Percentiles rank a stretch among this genome's conserved stretches.
Conservation (phyloP, 1,140 invertebrate genomes). For the Magallana gigas region DNA sequence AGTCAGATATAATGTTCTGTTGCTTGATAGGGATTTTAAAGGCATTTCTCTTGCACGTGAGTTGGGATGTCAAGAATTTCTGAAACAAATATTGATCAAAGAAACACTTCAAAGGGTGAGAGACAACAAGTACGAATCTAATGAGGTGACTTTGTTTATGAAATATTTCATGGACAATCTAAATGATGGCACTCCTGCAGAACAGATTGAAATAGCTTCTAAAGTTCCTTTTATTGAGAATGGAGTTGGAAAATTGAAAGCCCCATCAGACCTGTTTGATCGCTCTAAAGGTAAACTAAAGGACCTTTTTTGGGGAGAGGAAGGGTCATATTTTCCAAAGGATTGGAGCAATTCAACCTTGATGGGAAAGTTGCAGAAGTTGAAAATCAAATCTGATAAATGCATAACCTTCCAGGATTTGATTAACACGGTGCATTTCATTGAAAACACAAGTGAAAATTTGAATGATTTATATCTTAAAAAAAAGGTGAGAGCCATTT, state of each 20-base stretch:
- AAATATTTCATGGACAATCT: not conserved
- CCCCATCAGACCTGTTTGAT: constrained; percentile 39
- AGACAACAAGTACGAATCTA: not conserved
- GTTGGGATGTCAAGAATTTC: not conserved
- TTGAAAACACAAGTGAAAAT: not conserved
- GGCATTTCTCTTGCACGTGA: not conserved
- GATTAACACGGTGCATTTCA: not conserved
- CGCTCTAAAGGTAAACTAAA: not conserved
- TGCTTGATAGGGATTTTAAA: not conserved
- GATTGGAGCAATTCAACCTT: not conserved
- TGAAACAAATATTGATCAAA: not conserved
- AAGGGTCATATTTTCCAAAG: constrained; percentile 22
- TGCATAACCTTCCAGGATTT: not conserved
- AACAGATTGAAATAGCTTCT: not conserved
- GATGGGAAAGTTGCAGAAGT: not conserved
- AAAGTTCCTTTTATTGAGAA: not conserved
- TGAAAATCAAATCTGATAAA: not conserved
- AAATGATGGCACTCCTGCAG: not conserved
- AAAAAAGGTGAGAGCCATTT: not conserved
- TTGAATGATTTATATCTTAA: not conserved
- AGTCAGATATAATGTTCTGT: not conserved
- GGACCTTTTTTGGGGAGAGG: constrained; percentile 16
- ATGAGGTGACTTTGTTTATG: not conserved
- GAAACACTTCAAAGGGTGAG: not conserved
- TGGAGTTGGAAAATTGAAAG: not conserved